Conservation (phyloP, 1,140 invertebrate genomes). For the Lasioglossum albipes region DNA sequence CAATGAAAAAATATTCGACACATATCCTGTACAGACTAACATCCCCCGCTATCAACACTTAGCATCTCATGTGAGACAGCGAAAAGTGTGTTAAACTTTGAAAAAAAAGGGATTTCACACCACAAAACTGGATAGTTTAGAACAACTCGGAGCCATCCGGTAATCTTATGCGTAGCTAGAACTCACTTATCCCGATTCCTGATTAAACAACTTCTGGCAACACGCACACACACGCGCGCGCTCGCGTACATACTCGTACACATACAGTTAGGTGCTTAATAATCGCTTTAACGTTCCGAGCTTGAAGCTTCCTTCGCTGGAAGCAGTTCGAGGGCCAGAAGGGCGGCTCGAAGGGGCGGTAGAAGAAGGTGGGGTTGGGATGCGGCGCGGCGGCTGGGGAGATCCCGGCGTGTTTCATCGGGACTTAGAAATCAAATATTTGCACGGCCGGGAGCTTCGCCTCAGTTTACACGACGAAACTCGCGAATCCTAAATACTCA, state of each 20-base stretch:
- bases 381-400: not conserved
- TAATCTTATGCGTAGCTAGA: not conserved
- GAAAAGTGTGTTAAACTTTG: no score
- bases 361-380: not conserved
- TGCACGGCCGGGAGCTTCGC: slow-evolving; percentile 54
- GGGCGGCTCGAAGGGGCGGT: not conserved
- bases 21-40: no score
- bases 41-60: no score
- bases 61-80: no score
- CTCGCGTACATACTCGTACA: no score
- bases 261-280: slow-evolving; percentile 31
- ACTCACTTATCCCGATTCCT: not conserved
- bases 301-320: slow-evolving; percentile 12
- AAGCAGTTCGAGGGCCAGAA: not conserved
- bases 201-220: slow-evolving; percentile 30
- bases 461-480: slow-evolving; percentile 64
- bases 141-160: no score
- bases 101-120: no score
- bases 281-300: slow-evolving; percentile 60
- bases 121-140: no score
- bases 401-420: slow-evolving; percentile 60
- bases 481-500: slow-evolving; percentile 67
- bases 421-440: slow-evolving; percentile 68
- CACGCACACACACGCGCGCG: slow-evolving; percentile 26
- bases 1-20: no score